Base-by-base conservation (phyloP, 1,140 invertebrate genomes). In the Plectrocnemia conspersa region DNA sequence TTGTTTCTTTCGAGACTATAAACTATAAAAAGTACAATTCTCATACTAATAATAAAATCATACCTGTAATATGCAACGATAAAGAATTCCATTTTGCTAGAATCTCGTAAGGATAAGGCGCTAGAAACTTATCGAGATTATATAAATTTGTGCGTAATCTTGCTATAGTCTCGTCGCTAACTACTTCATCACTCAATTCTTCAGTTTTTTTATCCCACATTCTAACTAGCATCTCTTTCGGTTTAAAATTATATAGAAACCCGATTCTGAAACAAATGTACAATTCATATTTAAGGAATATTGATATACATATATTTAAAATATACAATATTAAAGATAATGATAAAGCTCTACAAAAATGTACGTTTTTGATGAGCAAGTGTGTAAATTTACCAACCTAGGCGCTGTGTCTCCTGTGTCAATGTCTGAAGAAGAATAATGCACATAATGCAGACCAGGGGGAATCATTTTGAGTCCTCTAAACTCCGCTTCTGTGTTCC, bases 391-490 rank as follows among this genome's bases (percentile, higher is more conserved):
- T n/a, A 16, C 7, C 23, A 16, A 65, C 66, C 66, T 70, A 0
- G 78, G 77, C 2, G 75, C 72, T 3, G 67, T 59, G 61, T 79
- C 77, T 2, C 77, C 78, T 36, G 70, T 71, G n/a, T 68, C 69
- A 57, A 77, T 75, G 54, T 73, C 77, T 1, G 76, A 71, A 46
- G 76, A 72, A 54, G 91, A 94, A 68, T 90, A 97, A 73, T 93
- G 91, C 6, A 98, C 77, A 68, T 89, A 98, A 75, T 99, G 97
- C 49, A 97, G 71, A 15, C 97, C 97, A 11, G 93, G 91, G 1
- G 96, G 96, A 59, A 99, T 98, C 93, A 99, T 97, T 81, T 98
- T 99, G 27, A 99, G 81, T 11, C 96, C 97, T 56, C 86, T 82
- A 71, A 98, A 99, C 68, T 89, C 89, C 55, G 88, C 83, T 3